phyloP scores from a whole-genome alignment of 1,140 invertebrate species.

The Nebria ingens region DNA sequence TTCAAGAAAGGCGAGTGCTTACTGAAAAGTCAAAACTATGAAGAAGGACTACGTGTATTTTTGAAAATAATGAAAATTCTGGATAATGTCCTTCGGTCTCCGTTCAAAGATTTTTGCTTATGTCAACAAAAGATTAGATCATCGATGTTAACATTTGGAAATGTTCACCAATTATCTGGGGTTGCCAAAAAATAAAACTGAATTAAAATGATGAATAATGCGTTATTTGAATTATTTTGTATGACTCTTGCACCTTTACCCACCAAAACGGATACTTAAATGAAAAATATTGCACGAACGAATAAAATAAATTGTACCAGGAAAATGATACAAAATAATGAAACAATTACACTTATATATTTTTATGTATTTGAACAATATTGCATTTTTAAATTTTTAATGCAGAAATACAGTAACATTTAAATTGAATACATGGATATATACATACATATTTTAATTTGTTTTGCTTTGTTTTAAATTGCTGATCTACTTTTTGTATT shows the following conservation, averaged over 20 bases:
- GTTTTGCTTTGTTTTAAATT: no score
- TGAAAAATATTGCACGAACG: no score
- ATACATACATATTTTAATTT: no score
- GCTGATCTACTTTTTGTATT: no score
- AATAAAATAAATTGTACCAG: no score
- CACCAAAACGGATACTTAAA: no score
- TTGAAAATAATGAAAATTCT: constrained; percentile 42
- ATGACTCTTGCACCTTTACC: no score
- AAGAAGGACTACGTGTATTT: constrained; percentile 41
- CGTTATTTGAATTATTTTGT: no score
- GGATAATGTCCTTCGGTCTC: constrained; percentile 44
- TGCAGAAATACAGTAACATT: constrained; percentile 8
- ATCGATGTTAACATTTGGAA: constrained; percentile 44
- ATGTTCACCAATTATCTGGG: constrained; percentile 19
- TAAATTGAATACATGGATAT: constrained; percentile 4
- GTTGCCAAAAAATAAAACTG: background rate
- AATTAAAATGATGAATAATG: no score
- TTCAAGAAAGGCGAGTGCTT: constrained; percentile 41
- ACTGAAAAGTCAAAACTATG: constrained; percentile 36
- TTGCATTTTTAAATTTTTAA: background rate
- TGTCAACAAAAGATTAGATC: constrained; percentile 54
- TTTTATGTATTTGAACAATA: constrained; percentile 8
- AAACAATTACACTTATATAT: no score
- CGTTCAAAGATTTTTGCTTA: constrained; percentile 52
- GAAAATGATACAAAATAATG: no score